Evolutionary conservation across 2,113 vertebrate species (phyloP), one percentile per base, ranked within the genome.

Genomic region (Lipophrys pholis): DNA sequence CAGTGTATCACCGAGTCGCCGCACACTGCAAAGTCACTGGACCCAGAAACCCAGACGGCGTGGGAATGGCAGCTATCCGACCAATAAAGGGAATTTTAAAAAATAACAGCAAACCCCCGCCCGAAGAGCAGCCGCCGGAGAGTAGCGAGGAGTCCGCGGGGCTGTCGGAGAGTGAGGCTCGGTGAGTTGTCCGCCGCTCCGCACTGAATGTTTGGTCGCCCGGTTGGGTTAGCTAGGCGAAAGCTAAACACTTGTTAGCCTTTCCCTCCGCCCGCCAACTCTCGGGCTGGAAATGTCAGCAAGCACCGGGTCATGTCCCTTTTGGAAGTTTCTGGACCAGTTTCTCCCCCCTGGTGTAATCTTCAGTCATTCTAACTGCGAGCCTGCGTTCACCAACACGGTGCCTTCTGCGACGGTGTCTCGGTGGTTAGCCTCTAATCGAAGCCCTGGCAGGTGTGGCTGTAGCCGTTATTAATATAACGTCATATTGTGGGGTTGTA

Each of bases 81-180:
- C 94, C 93, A 76, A 93, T 95, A 55, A 94, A 94, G 93, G 93
- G 94, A 56, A 95, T 95, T 68, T 71, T 95, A 56, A 95, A 95
- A 80, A 94, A 95, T 88, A 94, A 93, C 84, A 89, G 70, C 87
- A 87, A 87, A 73, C 70, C 84, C 5, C 59, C 78, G 54, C 52
- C 84, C 5, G 91, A 91, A 0, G 92, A 92, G 7, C 67, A 76
- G 15, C 78, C 68, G 1, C 46, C 15, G 17, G 93, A 94, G 41
- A 83, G 60, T 6, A 74, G 85, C 0, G 93, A 95, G 58, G 81
- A 76, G 58, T 80, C 38, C 14, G 81, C 84, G 0, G 83, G 59
- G 38, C 87, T 88, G 11, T 78, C 87, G 17, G 94, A 94, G 6
- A 93, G 94, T 17, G 93, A 94, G 40, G 89, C 87, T 21, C 91